Percentiles rank a stretch among this genome's conserved stretches.
phyloP scores from a whole-genome alignment of 2,797 vertebrate species.

The Staurois parvus region DNA sequence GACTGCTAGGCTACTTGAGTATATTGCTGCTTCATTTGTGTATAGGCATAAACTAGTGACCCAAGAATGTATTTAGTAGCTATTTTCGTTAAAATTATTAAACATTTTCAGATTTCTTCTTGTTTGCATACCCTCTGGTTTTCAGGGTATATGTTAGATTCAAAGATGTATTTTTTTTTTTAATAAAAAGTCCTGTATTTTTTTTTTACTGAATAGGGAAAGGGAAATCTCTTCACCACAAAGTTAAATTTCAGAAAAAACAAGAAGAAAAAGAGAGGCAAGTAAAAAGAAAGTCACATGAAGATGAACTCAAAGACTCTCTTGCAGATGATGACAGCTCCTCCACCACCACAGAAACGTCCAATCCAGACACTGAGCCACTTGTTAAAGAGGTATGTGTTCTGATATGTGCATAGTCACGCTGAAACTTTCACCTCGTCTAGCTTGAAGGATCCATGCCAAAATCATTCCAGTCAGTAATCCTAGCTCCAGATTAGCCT shows the following conservation, averaged over 20 bases:
- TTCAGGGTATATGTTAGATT: background rate
- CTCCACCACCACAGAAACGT: conserved; percentile 97
- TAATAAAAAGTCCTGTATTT: background rate
- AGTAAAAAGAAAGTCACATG: conserved; percentile 81
- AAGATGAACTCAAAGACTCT: conserved; percentile 91
- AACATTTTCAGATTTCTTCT: too few relatives aligned
- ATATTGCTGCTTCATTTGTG: too few relatives aligned
- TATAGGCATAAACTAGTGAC: too few relatives aligned
- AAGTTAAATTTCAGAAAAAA: conserved; percentile 89
- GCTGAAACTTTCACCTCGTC: too few relatives aligned
- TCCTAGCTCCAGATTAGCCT: too few relatives aligned
- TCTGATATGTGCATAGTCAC: background rate
- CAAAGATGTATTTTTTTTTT: background rate
- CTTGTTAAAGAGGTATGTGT: conserved; percentile 87
- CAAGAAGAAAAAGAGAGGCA: conserved; percentile 90
- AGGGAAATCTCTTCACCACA: conserved; percentile 86
- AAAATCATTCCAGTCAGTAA: too few relatives aligned
- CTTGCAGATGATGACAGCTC: conserved; percentile 96
- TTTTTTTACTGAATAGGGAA: conserved; percentile 73
- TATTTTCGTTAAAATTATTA: too few relatives aligned
- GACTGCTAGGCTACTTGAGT: too few relatives aligned
- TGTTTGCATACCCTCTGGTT: background rate
- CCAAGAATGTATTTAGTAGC: too few relatives aligned
- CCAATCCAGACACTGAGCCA: conserved; percentile 92
- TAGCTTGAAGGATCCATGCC: too few relatives aligned